Percentiles rank a stretch among this genome's conserved stretches.
Conservation (phyloP, 2,888 invertebrate genomes). For the Hartigia nigra region DNA sequence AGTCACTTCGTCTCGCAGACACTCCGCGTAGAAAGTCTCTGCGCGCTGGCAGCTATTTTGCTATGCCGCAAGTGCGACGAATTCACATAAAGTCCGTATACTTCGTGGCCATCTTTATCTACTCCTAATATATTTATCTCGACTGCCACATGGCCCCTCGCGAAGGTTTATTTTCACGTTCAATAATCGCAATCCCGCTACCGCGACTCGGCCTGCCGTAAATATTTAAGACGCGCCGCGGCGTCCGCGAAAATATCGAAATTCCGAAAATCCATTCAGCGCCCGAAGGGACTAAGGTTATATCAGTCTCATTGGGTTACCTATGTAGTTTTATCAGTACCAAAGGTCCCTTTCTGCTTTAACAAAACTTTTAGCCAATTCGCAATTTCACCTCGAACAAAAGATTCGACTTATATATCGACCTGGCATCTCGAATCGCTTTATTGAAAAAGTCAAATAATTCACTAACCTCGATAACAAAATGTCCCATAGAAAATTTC, state of each 20-base stretch:
- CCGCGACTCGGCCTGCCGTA: not conserved
- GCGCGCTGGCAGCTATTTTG: not conserved
- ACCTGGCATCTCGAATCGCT: not conserved
- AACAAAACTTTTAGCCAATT: not conserved
- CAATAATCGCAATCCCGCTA: not conserved
- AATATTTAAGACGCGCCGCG: not conserved
- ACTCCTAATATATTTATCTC: not conserved
- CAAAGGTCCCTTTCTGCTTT: not conserved
- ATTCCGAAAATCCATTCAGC: not conserved
- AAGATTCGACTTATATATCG: not conserved
- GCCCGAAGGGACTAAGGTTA: not conserved
- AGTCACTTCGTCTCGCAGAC: constrained; percentile 40
- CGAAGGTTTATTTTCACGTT: not conserved
- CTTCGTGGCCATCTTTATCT: not conserved
- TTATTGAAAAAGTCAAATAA: not conserved
- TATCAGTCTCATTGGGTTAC: not conserved
- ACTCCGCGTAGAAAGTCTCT: not conserved
- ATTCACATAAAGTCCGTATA: not conserved
- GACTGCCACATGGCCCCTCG: not conserved
- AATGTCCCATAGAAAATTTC: not conserved
- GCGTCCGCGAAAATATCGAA: not conserved
- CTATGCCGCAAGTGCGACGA: not conserved
- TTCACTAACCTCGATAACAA: not conserved
- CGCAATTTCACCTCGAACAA: not conserved
- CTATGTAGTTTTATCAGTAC: not conserved